Evolutionary conservation across 2,888 invertebrate genomes (phyloP), one percentile per base, ranked within the genome.

Genomic region (Tetanocera ferruginea): DNA sequence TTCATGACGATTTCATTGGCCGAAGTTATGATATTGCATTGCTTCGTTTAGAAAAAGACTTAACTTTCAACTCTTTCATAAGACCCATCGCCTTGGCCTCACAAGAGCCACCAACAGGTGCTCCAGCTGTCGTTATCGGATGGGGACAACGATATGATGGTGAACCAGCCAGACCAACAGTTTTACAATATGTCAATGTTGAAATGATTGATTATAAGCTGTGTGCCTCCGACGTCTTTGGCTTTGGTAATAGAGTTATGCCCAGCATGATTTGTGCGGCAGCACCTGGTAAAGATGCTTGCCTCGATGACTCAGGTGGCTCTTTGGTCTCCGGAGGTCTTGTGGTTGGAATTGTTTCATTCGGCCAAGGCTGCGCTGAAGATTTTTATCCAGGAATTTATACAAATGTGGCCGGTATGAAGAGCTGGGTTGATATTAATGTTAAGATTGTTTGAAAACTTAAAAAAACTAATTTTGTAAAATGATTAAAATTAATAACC

Each of bases 11-110:
- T 2, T 93, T 91, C 83, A 89, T 88, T 17, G 85, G 86, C 28
- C 80, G 79, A 0, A 88, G 89, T 55, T 91, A 90, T 81, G 93
- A 93, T 76, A 88, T 93, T 25, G 93, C 92, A 0, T 81, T 93
- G 1, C 82, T 93, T 14, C 90, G 90, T 87, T 87, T 93, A 1
- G 78, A 88, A 0, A 89, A 86, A 2, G 86, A 91, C 0, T 85
- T 93, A 70, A 78, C 83, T n/a, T 90, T 90, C 69, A 89, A 82
- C 79, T 85, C 89, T 0, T 85, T 81, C 8, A 89, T 91, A 0
- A 87, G 88, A 62, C 83, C 90, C 0, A 89, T 92, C 19, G 80
- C 85, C 5, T 84, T 93, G 87, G 86, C 90, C 43, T 82, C 82
- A 0, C 66, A 77, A 4, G 86, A 84, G 52, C 85, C 86, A 11